These are phyloP conservation scores for Emydocephalus ijimae DNA, from an alignment of 2,113 vertebrate genomes.

Conservation along the genomic window DNA sequence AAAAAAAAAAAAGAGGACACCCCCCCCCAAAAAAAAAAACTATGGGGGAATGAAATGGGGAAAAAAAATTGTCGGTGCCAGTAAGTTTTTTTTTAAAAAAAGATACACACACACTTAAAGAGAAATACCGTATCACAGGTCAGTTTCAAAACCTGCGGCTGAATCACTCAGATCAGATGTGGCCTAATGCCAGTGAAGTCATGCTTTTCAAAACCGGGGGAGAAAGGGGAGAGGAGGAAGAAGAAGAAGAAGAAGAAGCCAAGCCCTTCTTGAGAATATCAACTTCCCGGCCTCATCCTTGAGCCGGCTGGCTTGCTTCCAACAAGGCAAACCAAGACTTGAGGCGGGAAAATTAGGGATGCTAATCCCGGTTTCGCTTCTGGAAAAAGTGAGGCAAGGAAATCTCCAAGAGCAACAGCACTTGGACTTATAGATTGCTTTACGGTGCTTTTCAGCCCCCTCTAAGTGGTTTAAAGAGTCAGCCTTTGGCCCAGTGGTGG, in stretches of 20 bases:
- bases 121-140: conserved; percentile 8
- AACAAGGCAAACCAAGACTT: not conserved
- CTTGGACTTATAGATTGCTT: too few relatives aligned
- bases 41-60: not conserved
- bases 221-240: too few relatives aligned
- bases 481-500: too few relatives aligned
- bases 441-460: too few relatives aligned
- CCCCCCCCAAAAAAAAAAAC: not conserved
- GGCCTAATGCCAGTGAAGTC: not conserved
- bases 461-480: too few relatives aligned
- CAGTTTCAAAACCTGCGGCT: conserved; percentile 12
- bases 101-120: not conserved
- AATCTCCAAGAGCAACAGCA: too few relatives aligned
- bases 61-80: conserved; percentile 9
- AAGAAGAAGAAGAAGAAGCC: too few relatives aligned
- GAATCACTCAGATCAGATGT: conserved; percentile 13
- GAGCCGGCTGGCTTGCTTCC: not conserved
- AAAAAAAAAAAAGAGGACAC: too few relatives aligned
- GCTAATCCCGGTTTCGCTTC: not conserved
- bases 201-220: not conserved
- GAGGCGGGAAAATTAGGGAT: not conserved
- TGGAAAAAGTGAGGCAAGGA: not conserved
- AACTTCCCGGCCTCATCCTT: too few relatives aligned
- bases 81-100: not conserved
- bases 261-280: not conserved